These are phyloP conservation scores for Drosophila rufa DNA, from an alignment of 1,140 invertebrate genomes.

Conservation along the genomic window DNA sequence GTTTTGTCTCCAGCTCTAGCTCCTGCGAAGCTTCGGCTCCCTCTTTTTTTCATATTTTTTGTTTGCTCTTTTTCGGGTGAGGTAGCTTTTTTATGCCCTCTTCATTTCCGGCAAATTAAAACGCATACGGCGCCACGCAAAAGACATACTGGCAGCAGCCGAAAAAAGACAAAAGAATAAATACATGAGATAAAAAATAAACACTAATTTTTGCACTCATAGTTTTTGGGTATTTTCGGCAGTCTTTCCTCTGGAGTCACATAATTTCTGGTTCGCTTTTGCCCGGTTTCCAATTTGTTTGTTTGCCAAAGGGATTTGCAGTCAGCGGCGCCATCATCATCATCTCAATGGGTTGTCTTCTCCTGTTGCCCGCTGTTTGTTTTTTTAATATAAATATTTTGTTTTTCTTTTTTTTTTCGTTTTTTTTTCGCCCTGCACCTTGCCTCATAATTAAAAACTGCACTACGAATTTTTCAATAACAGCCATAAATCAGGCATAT, in stretches of 20 bases:
- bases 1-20: constrained; percentile 36
- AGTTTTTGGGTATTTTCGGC: constrained; percentile 23
- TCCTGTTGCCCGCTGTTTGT: constrained; percentile 4
- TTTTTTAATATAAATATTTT: constrained; percentile 6
- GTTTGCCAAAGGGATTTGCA: constrained; percentile 39
- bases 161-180: no score
- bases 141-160: constrained; percentile 11
- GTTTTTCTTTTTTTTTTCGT: not conserved
- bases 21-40: not conserved
- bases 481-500: constrained; percentile 84
- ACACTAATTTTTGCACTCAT: constrained; percentile 15
- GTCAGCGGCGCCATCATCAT: constrained; percentile 23
- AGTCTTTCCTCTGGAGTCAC: constrained; percentile 34
- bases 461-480: constrained; percentile 84
- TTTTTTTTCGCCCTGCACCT: constrained; percentile 34
- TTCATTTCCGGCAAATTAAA: constrained; percentile 77
- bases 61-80: constrained; percentile 10
- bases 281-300: constrained; percentile 41
- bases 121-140: constrained; percentile 43
- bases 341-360: constrained; percentile 40
- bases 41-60: not conserved
- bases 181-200: constrained; percentile 23
- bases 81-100: constrained; percentile 46
- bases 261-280: constrained; percentile 54
- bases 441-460: constrained; percentile 81